Evolutionary conservation across 2,113 vertebrate species (phyloP).

Genomic region (Tauraco erythrolophus): DNA sequence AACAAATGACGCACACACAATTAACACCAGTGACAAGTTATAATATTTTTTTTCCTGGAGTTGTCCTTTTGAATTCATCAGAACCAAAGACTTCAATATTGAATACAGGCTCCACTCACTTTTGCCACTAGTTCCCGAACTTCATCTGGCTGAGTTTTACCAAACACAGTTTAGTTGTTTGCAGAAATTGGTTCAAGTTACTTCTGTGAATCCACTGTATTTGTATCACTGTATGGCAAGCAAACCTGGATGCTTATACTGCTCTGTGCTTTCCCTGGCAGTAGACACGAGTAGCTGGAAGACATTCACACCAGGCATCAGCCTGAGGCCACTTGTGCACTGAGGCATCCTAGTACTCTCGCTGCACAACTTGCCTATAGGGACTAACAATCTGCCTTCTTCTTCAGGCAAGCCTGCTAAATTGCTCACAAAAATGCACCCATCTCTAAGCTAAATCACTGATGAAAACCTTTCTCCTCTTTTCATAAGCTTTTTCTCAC

Average conservation of each 20-base stretch:
- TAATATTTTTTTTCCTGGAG: not conserved
- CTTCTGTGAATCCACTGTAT: not conserved
- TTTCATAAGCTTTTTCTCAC: not conserved
- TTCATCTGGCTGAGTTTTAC: not conserved
- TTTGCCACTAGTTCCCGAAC: not conserved
- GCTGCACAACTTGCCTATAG: not conserved
- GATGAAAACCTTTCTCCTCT: not conserved
- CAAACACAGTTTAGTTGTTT: not conserved
- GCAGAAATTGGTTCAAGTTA: not conserved
- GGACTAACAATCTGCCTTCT: not conserved
- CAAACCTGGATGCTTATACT: not conserved
- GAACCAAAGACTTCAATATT: not conserved
- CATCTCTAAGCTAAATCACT: not conserved
- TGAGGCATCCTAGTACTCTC: not conserved
- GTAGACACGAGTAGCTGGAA: accelerated
- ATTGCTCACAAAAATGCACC: not conserved
- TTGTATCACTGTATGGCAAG: not conserved
- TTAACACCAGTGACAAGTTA: not conserved
- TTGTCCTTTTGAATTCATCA: not conserved
- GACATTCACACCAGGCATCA: not conserved
- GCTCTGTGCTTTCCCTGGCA: not conserved
- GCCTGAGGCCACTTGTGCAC: not conserved
- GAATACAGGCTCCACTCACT: accelerated
- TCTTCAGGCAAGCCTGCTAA: not conserved
- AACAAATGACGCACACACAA: not conserved